Evolutionary conservation across 2,888 invertebrate genomes (phyloP), one percentile per base, ranked within the genome.

Genomic region (Litoditis marina): DNA sequence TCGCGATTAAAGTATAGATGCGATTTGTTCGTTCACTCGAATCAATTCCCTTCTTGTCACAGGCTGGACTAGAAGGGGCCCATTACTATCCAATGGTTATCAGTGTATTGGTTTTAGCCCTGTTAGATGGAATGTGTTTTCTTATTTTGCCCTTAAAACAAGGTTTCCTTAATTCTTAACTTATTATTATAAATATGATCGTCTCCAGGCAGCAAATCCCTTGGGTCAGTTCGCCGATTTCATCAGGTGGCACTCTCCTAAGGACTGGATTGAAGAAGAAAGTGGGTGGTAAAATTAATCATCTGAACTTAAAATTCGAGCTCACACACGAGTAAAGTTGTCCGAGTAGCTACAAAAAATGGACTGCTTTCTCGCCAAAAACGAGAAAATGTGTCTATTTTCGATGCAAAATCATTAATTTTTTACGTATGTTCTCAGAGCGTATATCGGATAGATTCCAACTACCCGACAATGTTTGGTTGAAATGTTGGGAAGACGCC

Each of bases 191-290:
- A 16, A 51, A 51, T 16, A 13, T 51, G 30, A 28, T 22, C 7
- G 27, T 53, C 76, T 16, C 69, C n/a, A 88, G 88, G 89, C 96
- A 1, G 96, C 96, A 3, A 98, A 98, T 86, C 95, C 95, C 0
- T 91, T 90, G 4, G 89, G 90, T 8, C 87, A 89, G 60, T 85
- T 98, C 53, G 94, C 92, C 82, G 98, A 98, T 83, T 98, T 98
- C 83, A 93, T 98, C 63, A 88, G 92, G 52, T 98, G 96, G 96
- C 95, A 95, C 83, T 96, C 95, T 1, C 96, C 96, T 0, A 87
- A 94, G 19, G 96, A 98, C 84, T 95, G 92, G 91, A 88, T 91
- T 50, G 89, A 90, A 78, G 86, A 71, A 27, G 28, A 61, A 27
- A 46, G 19, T n/a, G n/a, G n/a, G 13, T 34, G 25, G 8, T 2